phyloP scores from a whole-genome alignment of 1,140 invertebrate genomes.

The Helicoverpa armigera region DNA sequence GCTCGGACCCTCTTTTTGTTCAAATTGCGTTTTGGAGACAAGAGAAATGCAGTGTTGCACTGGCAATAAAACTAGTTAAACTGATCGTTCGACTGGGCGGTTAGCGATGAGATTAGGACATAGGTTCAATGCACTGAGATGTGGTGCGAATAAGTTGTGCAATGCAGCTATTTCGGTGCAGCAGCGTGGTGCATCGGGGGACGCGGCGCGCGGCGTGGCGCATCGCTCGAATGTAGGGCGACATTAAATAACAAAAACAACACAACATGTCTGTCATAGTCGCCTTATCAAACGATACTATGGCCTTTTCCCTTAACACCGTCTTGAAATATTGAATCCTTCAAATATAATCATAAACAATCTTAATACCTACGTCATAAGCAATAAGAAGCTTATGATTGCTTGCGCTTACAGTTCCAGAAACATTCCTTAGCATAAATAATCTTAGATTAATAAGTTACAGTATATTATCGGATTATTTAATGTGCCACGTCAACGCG shows the following conservation, averaged over 20 bases:
- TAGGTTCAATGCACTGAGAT: constrained; percentile 83
- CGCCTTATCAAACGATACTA: not conserved
- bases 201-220: constrained; percentile 50
- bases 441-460: not conserved
- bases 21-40: constrained; percentile 39
- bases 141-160: constrained; percentile 84
- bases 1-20: constrained; percentile 25
- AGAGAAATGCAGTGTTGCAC: constrained; percentile 64
- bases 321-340: not conserved
- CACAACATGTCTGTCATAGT: constrained; percentile 1
- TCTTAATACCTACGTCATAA: too few relatives aligned
- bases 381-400: not conserved
- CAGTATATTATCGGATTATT: constrained; percentile 7
- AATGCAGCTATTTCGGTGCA: constrained; percentile 81
- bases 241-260: constrained; percentile 51
- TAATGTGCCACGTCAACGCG: constrained; percentile 12
- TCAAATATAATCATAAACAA: not conserved
- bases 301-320: not conserved
- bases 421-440: not conserved
- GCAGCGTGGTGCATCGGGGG: constrained; percentile 68
- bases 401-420: not conserved
- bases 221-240: constrained; percentile 61
- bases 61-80: constrained; percentile 77
- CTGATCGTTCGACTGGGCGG: constrained; percentile 73
- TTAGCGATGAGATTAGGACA: constrained; percentile 73